A percentile compares a stretch with the other conserved stretches of the same genome.
Evolutionary conservation across 92 coral and sea anemone species (phyloP).

Genomic region (Ricordea florida): DNA sequence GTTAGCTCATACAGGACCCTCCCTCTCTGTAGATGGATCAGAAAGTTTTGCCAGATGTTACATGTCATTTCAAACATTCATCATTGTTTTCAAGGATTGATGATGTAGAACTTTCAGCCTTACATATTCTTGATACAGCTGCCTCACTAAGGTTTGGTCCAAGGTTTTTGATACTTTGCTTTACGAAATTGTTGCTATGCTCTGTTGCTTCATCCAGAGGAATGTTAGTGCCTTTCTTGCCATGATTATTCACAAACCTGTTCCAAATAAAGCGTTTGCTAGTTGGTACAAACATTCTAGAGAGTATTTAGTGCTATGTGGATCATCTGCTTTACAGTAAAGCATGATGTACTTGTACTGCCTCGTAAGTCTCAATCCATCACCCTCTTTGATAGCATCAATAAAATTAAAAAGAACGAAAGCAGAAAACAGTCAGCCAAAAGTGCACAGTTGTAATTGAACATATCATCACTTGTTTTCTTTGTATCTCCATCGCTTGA

Average conservation of each 20-base stretch:
- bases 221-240: slow-evolving; percentile 55
- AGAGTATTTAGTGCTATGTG: slow-evolving; percentile 52
- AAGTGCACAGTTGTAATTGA: slow-evolving; percentile 57
- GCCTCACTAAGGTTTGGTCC: slow-evolving; percentile 59
- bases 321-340: slow-evolving; percentile 53
- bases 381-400: slow-evolving; percentile 63
- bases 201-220: slow-evolving; percentile 64
- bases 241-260: slow-evolving; percentile 29
- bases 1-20: slow-evolving; percentile 18
- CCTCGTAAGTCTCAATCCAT: slow-evolving; percentile 40
- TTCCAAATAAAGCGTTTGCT: slow-evolving; percentile 51
- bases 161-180: slow-evolving; percentile 62
- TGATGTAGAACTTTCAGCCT: slow-evolving; percentile 24
- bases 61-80: slow-evolving; percentile 12
- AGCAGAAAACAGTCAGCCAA: slow-evolving; percentile 43
- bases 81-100: slow-evolving; percentile 28
- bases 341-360: slow-evolving; percentile 60
- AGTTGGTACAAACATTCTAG: slow-evolving; percentile 58
- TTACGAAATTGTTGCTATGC: slow-evolving; percentile 60
- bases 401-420: slow-evolving; percentile 52
- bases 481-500: slow-evolving; percentile 5
- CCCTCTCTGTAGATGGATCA: neutral
- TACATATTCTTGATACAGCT: slow-evolving; percentile 38
- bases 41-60: slow-evolving; percentile 50
- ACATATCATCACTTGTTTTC: slow-evolving; percentile 50